Conservation (phyloP, 2,888 invertebrate species). For the Melanargia galathea region DNA sequence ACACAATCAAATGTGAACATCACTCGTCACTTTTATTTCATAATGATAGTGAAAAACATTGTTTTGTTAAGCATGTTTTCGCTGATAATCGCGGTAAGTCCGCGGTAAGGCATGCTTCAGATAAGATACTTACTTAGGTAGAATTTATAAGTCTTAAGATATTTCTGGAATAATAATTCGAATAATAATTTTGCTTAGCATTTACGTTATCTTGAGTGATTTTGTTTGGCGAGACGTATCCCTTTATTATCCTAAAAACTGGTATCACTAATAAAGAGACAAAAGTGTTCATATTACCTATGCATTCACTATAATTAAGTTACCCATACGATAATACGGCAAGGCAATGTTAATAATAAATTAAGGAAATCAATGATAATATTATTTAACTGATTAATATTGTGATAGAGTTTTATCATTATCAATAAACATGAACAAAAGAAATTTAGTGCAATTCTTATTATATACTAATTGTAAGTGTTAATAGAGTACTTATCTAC, state of each 20-base stretch:
- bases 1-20: constrained; percentile 2
- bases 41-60: constrained; percentile 20
- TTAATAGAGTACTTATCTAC: neutral
- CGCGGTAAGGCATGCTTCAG: constrained; percentile 12
- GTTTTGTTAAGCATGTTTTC: constrained; percentile 27
- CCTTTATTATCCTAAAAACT: neutral
- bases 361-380: neutral
- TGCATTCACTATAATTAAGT: too few species aligned
- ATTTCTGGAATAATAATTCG: constrained; percentile 1
- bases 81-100: constrained; percentile 23
- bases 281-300: neutral
- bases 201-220: neutral
- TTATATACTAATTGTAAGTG: neutral
- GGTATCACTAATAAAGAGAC: neutral
- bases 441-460: neutral
- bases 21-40: constrained; percentile 18
- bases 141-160: neutral
- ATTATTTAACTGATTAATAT: neutral
- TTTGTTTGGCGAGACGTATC: neutral
- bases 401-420: neutral
- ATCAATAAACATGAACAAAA: neutral
- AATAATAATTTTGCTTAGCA: neutral
- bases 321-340: neutral
- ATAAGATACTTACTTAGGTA: constrained; percentile 30
- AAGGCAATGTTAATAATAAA: neutral